Evolutionary conservation across 2,888 invertebrate species (phyloP).

Genomic region (Megalurothrips usitatus): DNA sequence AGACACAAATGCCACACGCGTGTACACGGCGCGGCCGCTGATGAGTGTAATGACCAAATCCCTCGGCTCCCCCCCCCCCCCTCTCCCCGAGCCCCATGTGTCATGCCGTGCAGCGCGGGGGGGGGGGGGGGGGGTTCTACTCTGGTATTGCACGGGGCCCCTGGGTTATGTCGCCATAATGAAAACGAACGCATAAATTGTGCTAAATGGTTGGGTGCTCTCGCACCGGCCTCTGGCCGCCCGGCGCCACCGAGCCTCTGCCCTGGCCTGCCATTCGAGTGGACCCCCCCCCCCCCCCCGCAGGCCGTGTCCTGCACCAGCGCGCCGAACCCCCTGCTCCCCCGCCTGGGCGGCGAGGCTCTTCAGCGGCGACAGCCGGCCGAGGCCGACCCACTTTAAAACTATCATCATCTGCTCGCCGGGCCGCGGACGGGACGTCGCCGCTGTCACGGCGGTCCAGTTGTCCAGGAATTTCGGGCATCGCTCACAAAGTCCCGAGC

Average conservation of each 20-base stretch:
- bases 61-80: background rate
- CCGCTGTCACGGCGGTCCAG: too few species aligned
- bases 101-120: background rate
- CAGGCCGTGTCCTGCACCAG: too few species aligned
- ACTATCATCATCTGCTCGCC: too few species aligned
- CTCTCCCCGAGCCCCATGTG: background rate
- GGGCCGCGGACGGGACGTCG: too few species aligned
- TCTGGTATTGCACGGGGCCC: background rate
- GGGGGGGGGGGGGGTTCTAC: background rate
- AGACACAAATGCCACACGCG: background rate
- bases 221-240: background rate
- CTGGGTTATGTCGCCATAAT: slow-evolving; percentile 19
- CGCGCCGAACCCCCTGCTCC: too few species aligned
- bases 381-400: too few species aligned
- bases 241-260: background rate
- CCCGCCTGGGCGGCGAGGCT: too few species aligned
- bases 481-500: too few species aligned
- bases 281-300: background rate
- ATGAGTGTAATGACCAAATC: background rate
- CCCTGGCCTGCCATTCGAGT: background rate
- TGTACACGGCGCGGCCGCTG: background rate
- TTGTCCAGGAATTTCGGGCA: too few species aligned
- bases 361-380: too few species aligned
- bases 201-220: slow-evolving; percentile 9
- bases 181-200: slow-evolving; percentile 26